Evolutionary conservation across 1,140 invertebrate genomes (phyloP).

Genomic region (Diprion similis): DNA sequence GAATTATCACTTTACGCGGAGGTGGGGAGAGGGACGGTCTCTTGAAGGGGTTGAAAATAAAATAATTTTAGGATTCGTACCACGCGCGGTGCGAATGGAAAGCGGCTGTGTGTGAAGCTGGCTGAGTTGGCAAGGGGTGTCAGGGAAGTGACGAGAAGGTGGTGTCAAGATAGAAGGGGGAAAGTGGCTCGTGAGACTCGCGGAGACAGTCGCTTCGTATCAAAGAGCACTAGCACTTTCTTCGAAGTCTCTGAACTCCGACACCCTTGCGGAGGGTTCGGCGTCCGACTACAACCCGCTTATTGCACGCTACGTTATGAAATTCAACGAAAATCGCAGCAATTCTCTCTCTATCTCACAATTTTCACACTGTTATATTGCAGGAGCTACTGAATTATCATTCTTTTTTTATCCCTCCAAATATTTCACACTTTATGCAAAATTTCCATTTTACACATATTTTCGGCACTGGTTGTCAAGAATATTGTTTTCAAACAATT

Average conservation of each 20-base stretch:
- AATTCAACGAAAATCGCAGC: constrained; percentile 32
- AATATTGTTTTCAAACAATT: no score
- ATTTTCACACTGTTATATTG: constrained; percentile 10
- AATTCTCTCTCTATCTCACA: constrained; percentile 15
- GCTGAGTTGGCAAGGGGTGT: constrained; percentile 24
- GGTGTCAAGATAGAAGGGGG: constrained; percentile 4
- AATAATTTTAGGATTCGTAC: constrained; percentile 49
- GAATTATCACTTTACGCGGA: constrained; percentile 41
- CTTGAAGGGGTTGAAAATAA: constrained; percentile 54
- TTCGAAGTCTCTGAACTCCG: constrained; percentile 19
- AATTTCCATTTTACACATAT: no score
- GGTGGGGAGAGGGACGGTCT: constrained; percentile 16
- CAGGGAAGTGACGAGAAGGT: neutral
- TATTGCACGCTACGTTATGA: constrained; percentile 35
- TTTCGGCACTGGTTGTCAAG: no score
- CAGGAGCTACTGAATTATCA: no score
- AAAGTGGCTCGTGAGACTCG: constrained; percentile 23
- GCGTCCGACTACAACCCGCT: constrained; percentile 23
- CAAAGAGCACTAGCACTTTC: constrained; percentile 30
- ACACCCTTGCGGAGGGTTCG: constrained; percentile 19
- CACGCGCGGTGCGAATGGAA: constrained; percentile 41
- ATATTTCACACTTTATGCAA: no score
- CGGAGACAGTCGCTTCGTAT: constrained; percentile 26
- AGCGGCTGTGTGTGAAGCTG: constrained; percentile 17
- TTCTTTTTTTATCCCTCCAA: no score